Base-by-base conservation (phyloP, 2,888 invertebrate genomes). In the Agonopterix heracliana region DNA sequence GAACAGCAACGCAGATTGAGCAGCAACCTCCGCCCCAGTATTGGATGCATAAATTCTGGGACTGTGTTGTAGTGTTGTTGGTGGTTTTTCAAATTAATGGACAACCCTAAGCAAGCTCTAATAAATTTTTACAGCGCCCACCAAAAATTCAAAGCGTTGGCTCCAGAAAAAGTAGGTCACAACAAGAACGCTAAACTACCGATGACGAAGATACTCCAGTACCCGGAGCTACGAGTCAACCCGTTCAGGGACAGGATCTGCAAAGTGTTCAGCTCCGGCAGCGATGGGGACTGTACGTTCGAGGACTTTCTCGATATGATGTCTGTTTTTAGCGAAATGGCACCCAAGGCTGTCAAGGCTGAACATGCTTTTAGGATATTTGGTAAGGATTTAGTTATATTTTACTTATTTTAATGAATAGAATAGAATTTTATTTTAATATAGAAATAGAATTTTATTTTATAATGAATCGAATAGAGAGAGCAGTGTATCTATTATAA, bases 241-340 rank as follows among this genome's bases (percentile, higher is more conserved):
- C 98, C 98, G 0, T 98, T 98, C 80, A 93, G 95, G 40, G 95
- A 97, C 67, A 89, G 97, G 48, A 96, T 98, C 56, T 97, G 97
- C 69, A 94, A 95, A 75, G 95, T 97, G n/a, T 95, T 96, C 64
- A 95, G 95, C 73, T 95, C 95, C 0, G 94, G 93, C 73, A 95
- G 95, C 57, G 95, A 95, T 76, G 97, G 97, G 3, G 95, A 96
- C 74, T 94, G 97, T 74, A 96, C 96, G 0, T 98, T 98, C 82
- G 97, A 98, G 80, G 98, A 98, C 77, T 98, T 97, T 71, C 89
- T 98, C 2, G 98, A 98, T 68, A 97, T 98, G 97, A 97, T 98
- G 94, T 97, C 97, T 0, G 97, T 97, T 12, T 96, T 98, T 64
- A 96, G 96, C 72, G 96, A 97, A 65, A 92, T 92, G 66, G 96